Conservation (phyloP, 2,797 vertebrate species). For the Rhinogobio ventralis region DNA sequence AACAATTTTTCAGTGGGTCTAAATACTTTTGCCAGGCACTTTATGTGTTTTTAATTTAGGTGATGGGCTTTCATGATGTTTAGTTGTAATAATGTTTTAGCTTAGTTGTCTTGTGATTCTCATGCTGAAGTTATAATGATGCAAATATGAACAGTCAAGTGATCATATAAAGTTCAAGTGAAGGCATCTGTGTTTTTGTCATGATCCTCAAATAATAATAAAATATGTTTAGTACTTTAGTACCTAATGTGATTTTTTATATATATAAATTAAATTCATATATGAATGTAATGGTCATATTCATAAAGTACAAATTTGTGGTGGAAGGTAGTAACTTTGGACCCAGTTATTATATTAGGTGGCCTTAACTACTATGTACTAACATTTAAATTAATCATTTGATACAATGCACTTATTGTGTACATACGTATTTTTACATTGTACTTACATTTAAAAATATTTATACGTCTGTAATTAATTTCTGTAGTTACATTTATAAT, state of each 20-base stretch:
- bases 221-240: neutral
- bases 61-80: neutral
- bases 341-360: too few species aligned
- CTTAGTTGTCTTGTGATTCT: neutral
- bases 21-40: neutral
- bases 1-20: neutral
- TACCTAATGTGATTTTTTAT: neutral
- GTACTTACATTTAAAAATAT: too few species aligned
- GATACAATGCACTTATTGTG: too few species aligned
- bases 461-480: too few species aligned
- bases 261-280: neutral
- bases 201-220: neutral
- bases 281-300: too few species aligned
- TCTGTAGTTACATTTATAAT: too few species aligned
- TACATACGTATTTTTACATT: too few species aligned
- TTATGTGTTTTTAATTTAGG: neutral
- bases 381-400: too few species aligned
- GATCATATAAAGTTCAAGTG: neutral
- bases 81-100: neutral
- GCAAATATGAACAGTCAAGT: neutral
- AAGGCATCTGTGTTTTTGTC: neutral
- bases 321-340: neutral
- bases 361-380: too few species aligned
- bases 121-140: neutral
- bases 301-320: neutral